Evolutionary conservation across 2,113 vertebrate genomes (phyloP).

Genomic region (Mastomys natalensis): DNA sequence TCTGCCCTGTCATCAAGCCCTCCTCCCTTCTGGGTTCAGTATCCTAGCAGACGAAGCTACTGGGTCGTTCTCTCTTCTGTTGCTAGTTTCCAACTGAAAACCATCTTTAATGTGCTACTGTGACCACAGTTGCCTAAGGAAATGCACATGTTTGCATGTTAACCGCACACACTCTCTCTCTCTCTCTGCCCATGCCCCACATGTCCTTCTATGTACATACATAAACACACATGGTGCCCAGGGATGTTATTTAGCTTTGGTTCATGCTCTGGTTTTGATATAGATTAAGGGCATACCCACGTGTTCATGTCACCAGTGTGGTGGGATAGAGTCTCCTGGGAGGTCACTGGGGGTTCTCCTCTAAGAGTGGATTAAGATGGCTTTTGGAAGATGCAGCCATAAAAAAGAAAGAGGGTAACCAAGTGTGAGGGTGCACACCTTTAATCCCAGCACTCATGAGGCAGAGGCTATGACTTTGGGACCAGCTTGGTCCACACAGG

Average conservation of each 20-base stretch:
- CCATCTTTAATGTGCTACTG: neutral
- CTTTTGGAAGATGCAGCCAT: neutral
- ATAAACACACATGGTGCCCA: rapidly evolving
- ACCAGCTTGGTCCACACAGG: neutral
- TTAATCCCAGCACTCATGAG: neutral
- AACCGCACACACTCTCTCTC: neutral
- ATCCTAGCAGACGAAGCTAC: neutral
- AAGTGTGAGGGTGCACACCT: neutral
- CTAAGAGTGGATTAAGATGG: neutral
- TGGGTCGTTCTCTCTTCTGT: neutral
- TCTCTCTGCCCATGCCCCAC: too few species aligned
- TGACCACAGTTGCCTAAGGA: neutral
- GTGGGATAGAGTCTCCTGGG: neutral
- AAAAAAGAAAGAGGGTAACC: neutral
- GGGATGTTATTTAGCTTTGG: neutral
- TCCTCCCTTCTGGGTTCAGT: neutral
- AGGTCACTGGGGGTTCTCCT: neutral
- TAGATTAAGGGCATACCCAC: too few species aligned
- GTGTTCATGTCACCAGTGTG: neutral
- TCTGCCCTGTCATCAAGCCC: neutral
- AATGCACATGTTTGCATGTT: neutral
- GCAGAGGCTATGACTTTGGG: neutral
- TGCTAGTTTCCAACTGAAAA: neutral
- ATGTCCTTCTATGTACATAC: rapidly evolving
- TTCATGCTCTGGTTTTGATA: neutral